Conservation (phyloP, 2,888 invertebrate genomes). For the Dendrolimus pini region DNA sequence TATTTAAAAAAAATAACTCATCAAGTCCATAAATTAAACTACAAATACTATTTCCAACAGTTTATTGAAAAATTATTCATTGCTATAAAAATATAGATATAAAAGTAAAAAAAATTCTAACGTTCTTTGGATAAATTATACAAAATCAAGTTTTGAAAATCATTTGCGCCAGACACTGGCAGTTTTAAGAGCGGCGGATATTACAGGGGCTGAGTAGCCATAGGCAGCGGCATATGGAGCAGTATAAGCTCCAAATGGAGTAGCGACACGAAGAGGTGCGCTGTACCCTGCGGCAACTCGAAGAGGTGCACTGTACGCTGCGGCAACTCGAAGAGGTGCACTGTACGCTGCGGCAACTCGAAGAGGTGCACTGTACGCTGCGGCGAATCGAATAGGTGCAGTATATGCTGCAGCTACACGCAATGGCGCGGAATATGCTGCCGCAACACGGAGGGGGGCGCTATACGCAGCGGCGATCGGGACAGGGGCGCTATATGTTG, state of each 20-base stretch:
- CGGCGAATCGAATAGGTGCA: conserved; percentile 23
- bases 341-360: conserved; percentile 25
- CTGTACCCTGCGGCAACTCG: conserved; percentile 28
- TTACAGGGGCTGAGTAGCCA: background rate
- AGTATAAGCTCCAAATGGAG: background rate
- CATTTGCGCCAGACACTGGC: background rate
- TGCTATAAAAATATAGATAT: background rate
- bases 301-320: conserved; percentile 23
- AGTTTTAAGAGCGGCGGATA: too few relatives aligned
- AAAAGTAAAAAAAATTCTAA: background rate
- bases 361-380: too few relatives aligned
- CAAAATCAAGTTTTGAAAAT: background rate
- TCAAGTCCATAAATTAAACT: too few relatives aligned
- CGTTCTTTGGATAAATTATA: conserved; percentile 4
- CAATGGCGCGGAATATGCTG: conserved; percentile 31
- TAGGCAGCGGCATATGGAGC: background rate
- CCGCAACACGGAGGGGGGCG: conserved; percentile 20
- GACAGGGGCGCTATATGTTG: conserved; percentile 25
- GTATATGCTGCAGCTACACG: conserved; percentile 24
- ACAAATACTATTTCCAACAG: too few relatives aligned
- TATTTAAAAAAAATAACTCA: too few relatives aligned
- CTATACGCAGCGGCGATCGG: conserved; percentile 33
- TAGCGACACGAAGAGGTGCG: conserved; percentile 18
- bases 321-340: conserved; percentile 17
- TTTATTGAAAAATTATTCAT: too few relatives aligned